Base-by-base conservation (phyloP, 1,140 invertebrate species). In the Tachypleus tridentatus region DNA sequence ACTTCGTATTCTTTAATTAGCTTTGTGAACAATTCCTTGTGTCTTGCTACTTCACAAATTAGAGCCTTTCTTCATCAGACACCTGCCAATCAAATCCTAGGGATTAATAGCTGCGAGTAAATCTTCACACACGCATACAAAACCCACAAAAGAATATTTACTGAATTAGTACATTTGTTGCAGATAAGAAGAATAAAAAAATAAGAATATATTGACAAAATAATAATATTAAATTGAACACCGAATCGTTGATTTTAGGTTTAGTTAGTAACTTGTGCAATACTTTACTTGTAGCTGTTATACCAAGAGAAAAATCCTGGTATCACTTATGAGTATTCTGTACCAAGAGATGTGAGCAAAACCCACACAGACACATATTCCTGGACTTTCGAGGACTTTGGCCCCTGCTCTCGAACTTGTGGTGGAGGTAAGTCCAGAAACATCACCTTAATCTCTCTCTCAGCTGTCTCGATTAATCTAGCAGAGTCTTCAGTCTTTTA, bases 321-420 rank as follows among this genome's bases (percentile, higher is more conserved):
- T 0, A 84, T 97, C 4, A 78, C 87, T 64, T 97, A 95, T 75
- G 89, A 96, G 74, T 98, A 96, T 78, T 95, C 90, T 68, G 81
- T 96, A 29, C 90, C 91, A 0, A 84, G 84, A 57, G 83, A 82
- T 48, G 77, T 87, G 4, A 83, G 84, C 6, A n/a, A n/a, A 8
- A 62, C 47, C 3, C 82, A 84, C 10, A 82, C 79, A 61, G 85
- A 88, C 64, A 82, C 81, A 49, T 95, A 94, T 75, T 79, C 81
- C 6, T 95, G 91, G 91, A 66, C 57, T 10, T 82, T 82, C 71
- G 87, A 86, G 53, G 84, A 87, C 65, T 97, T 88, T 76, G 84
- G 85, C 4, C 78, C 82, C 0, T 98, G 94, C 76, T 87, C 84
- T 64, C 82, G 82, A 4, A 82, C 84, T 5, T 98, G 94, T 75